Base-by-base conservation (phyloP, 2,888 invertebrate species). In the Eupithecia vulgata region DNA sequence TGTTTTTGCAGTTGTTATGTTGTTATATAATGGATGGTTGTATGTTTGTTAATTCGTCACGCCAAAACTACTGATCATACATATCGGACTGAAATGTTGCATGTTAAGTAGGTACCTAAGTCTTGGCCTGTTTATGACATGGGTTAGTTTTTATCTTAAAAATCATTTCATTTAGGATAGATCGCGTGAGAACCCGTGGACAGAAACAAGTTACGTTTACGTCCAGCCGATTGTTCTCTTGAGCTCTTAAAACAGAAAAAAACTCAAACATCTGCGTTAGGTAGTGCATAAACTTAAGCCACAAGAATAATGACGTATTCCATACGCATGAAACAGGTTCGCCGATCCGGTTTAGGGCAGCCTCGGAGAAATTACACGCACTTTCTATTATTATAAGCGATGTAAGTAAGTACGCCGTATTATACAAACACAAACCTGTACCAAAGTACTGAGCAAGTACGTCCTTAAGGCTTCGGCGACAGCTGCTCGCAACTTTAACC, bases 301-400 rank as follows among this genome's bases (percentile, higher is more conserved):
- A 57, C 57, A 57, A 57, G 25, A 57, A 57, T 52, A 52, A 52
- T 57, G 57, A 57, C 57, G 57, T 57, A 57, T 57, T 57, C 57
- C 57, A 25, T 25, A 10, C 61, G n/a, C 62, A 57, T 21, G 13
- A 34, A 73, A 70, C 73, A 21, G 34, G 70, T 70, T 73, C 34
- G 6, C 10, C 7, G 40, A 37, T 73, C 73, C 73, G 73, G 73
- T 73, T 67, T 12, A 5, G 57, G 64, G 45, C 42, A 25, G 57
- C 1, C 57, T 57, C 57, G 70, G 73, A 45, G 73, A 70, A 73
- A 73, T 62, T 67, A 70, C 30, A 61, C 70, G 70, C 48, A 70
- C 73, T 73, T 73, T 73, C 73, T 48, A 73, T 67, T 48, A 73
- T 67, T 67, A 70, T 35, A 5, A 21, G 57, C 12, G 21, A 21